Percentiles rank a stretch among this genome's conserved stretches.
Conservation (phyloP, 2,113 vertebrate genomes). For the Nipponia nippon region DNA sequence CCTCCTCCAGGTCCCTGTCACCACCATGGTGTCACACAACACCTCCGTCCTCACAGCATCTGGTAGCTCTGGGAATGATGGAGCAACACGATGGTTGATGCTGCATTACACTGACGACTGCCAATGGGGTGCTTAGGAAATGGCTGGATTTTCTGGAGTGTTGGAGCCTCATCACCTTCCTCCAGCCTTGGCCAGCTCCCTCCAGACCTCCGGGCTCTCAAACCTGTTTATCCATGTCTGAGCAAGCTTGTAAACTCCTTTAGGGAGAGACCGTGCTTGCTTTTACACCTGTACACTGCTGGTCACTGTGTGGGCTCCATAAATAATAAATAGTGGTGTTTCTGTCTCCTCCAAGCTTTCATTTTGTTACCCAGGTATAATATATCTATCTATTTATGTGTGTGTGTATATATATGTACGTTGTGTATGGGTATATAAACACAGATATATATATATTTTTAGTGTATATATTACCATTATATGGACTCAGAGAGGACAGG, state of each 20-base stretch:
- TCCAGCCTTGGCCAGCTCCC: neutral
- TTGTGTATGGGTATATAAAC: neutral
- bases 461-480: fast-evolving
- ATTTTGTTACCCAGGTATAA: neutral
- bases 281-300: neutral
- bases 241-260: neutral
- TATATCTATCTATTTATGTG: neutral
- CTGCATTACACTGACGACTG: neutral
- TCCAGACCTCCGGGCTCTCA: neutral
- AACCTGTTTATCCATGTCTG: neutral
- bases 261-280: neutral
- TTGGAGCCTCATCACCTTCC: neutral
- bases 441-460: neutral
- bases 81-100: fast-evolving
- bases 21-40: neutral
- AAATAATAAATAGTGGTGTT: neutral
- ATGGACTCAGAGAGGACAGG: neutral
- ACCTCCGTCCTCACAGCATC: neutral
- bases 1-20: neutral
- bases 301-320: neutral
- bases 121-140: neutral
- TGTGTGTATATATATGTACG: fast-evolving
- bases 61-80: fast-evolving
- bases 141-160: neutral
- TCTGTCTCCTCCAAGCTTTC: neutral